A percentile compares a stretch with the other conserved stretches of the same genome.
These are phyloP conservation scores for Bufo bufo DNA, from an alignment of 2,113 vertebrate genomes.

Conservation along the genomic window DNA sequence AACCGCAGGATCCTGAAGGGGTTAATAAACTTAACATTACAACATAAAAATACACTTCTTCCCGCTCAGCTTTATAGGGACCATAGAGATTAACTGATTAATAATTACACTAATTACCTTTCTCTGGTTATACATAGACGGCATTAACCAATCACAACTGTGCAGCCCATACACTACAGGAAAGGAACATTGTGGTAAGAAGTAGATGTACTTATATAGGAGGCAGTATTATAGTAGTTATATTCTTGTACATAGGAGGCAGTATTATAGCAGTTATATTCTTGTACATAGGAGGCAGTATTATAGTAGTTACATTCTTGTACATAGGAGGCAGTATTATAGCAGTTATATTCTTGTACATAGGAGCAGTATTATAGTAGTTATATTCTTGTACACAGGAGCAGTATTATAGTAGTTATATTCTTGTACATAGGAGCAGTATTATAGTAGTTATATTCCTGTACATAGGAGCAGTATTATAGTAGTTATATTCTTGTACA, in stretches of 20 bases:
- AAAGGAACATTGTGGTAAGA: too few relatives aligned
- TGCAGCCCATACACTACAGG: too few relatives aligned
- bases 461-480: neutral
- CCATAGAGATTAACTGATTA: too few relatives aligned
- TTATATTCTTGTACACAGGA: neutral
- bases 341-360: neutral
- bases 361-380: neutral
- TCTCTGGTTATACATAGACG: too few relatives aligned
- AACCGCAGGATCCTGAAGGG: too few relatives aligned
- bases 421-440: neutral
- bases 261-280: neutral
- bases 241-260: neutral
- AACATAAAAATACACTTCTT: too few relatives aligned
- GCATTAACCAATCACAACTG: too few relatives aligned
- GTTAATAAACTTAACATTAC: too few relatives aligned
- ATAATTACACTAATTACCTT: too few relatives aligned
- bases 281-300: neutral
- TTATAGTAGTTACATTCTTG: neutral
- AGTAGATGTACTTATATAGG: too few relatives aligned
- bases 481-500: neutral
- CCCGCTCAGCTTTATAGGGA: too few relatives aligned
- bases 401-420: constrained; percentile 3
- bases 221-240: constrained; percentile 1
- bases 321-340: neutral
- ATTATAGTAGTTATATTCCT: constrained; percentile 5